These are phyloP conservation scores for Haliclona indistincta DNA, from an alignment of 37 sponge, comb jelly and placozoan genomes.

Conservation along the genomic window DNA sequence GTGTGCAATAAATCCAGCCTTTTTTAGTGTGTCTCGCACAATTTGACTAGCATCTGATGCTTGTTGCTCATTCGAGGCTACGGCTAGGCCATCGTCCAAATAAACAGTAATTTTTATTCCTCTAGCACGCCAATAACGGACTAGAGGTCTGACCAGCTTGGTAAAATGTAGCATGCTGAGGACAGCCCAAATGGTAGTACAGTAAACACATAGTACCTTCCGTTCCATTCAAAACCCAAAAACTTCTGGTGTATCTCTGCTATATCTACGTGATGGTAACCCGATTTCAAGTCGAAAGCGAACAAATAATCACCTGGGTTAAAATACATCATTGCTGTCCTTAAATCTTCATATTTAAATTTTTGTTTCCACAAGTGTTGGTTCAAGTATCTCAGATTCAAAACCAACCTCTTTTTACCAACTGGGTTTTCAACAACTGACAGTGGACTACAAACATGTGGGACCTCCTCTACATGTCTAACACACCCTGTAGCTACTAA, in stretches of 20 bases:
- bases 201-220: neutral
- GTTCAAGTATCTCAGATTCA: conserved; percentile 29
- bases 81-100: conserved; percentile 26
- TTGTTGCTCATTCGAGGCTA: neutral
- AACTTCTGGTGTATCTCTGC: neutral
- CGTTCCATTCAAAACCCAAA: neutral
- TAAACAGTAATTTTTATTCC: neutral
- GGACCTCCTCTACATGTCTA: neutral
- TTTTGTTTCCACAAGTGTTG: conserved; percentile 14
- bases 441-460: conserved; percentile 36
- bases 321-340: conserved; percentile 7
- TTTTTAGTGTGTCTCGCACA: neutral
- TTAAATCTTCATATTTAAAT: conserved; percentile 43
- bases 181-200: conserved; percentile 12
- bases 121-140: neutral
- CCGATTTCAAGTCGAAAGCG: conserved; percentile 32
- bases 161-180: conserved; percentile 3
- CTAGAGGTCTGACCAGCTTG: conserved; percentile 3
- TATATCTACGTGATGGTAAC: conserved; percentile 37
- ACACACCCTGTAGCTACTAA: conserved; percentile 1
- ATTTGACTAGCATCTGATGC: neutral
- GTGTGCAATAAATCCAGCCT: conserved; percentile 17
- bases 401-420: conserved; percentile 23
- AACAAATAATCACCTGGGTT: conserved; percentile 14
- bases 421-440: conserved; percentile 11